Evolutionary conservation across 2,113 vertebrate genomes (phyloP).

Genomic region (Archocentrus centrarchus): DNA sequence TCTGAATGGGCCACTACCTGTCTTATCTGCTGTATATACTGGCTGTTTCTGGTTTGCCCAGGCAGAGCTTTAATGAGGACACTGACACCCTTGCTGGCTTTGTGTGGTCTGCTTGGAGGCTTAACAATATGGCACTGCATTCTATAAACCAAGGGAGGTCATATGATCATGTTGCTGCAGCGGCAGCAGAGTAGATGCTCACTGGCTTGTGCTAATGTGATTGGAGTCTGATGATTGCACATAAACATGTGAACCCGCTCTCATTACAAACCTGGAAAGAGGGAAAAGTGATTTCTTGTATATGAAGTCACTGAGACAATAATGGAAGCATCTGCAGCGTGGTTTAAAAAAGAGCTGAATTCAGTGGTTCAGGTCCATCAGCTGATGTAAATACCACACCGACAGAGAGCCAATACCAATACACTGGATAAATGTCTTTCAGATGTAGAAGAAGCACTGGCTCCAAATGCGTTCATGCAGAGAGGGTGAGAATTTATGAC

Average conservation of each 20-base stretch:
- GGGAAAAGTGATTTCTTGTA: constrained; percentile 15
- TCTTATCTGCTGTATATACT: constrained; percentile 69
- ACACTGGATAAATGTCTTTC: background rate
- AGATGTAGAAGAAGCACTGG: background rate
- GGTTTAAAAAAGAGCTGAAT: background rate
- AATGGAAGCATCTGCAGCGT: background rate
- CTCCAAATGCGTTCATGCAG: constrained; percentile 11
- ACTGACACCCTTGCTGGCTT: constrained; percentile 52
- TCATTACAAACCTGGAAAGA: constrained; percentile 18
- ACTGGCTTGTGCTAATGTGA: constrained; percentile 32
- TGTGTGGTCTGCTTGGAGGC: constrained; percentile 62
- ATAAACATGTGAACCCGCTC: constrained; percentile 1
- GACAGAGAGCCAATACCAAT: constrained; percentile 16
- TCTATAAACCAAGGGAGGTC: constrained; percentile 55
- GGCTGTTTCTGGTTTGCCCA: constrained; percentile 63
- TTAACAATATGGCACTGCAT: constrained; percentile 56
- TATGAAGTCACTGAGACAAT: background rate
- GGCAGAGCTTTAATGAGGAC: constrained; percentile 71
- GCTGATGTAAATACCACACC: constrained; percentile 19
- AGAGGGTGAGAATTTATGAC: background rate
- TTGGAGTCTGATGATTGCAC: constrained; percentile 29
- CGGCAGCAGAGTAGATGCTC: constrained; percentile 37
- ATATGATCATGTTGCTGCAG: constrained; percentile 26
- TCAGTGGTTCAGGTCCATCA: constrained; percentile 4
- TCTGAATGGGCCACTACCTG: constrained; percentile 60